These are phyloP conservation scores for Psix sp. DNA, from an alignment of 1,140 invertebrate genomes.

Conservation along the genomic window DNA sequence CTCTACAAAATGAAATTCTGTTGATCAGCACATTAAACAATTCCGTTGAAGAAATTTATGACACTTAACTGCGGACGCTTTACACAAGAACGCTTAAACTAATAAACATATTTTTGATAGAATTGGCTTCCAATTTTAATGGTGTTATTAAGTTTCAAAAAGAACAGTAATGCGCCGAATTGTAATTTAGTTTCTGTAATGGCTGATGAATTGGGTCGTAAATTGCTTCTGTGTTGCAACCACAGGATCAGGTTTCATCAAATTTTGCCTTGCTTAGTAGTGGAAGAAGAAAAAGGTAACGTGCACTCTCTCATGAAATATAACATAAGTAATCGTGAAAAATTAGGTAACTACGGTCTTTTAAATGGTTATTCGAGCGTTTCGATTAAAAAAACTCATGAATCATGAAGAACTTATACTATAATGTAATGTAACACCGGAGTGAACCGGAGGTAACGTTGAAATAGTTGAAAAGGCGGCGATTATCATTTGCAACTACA, in stretches of 20 bases:
- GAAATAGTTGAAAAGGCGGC: conserved; percentile 27
- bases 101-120: conserved; percentile 19
- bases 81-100: conserved; percentile 5
- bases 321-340: too few species aligned
- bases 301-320: conserved; percentile 16
- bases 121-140: conserved; percentile 28
- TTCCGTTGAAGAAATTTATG: neutral
- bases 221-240: conserved; percentile 54
- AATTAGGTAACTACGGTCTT: conserved; percentile 44
- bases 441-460: conserved; percentile 11
- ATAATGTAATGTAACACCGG: conserved; percentile 31
- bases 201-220: conserved; percentile 40
- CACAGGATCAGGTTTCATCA: conserved; percentile 32
- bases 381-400: conserved; percentile 26
- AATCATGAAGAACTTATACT: conserved; percentile 38
- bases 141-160: conserved; percentile 24
- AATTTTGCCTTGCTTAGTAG: conserved; percentile 18
- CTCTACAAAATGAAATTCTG: conserved; percentile 1
- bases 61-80: conserved; percentile 5
- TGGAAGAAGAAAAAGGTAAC: conserved; percentile 34
- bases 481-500: conserved; percentile 30
- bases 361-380: conserved; percentile 37
- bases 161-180: conserved; percentile 13
- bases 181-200: conserved; percentile 36
- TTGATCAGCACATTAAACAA: neutral